These are phyloP conservation scores for Leptoteleia sp. DNA, from an alignment of 1,140 invertebrate genomes.

Conservation along the genomic window DNA sequence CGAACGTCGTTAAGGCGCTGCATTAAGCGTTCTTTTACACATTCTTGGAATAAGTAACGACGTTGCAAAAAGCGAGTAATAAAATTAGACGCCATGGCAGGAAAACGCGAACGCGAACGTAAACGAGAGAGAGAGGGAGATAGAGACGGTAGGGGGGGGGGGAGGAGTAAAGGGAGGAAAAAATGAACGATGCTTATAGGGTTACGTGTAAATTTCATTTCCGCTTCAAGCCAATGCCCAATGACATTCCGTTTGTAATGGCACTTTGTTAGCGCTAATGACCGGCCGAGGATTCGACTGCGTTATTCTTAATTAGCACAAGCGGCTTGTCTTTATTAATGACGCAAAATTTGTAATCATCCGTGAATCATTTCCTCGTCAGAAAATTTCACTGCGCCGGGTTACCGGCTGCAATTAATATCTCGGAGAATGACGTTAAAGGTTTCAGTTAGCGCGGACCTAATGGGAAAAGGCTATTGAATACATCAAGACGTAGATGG, in stretches of 20 bases:
- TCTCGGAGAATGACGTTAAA: constrained; percentile 26
- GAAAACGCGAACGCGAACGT: not conserved
- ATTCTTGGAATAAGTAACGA: constrained; percentile 19
- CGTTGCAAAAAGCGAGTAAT: constrained; percentile 13
- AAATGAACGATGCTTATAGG: constrained; percentile 16
- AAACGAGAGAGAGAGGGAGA: too few relatives aligned
- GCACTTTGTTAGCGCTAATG: constrained; percentile 26
- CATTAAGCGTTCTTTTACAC: constrained; percentile 18
- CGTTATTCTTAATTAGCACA: constrained; percentile 30
- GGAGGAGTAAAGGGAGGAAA: not conserved
- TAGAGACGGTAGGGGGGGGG: too few relatives aligned
- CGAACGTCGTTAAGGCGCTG: not conserved
- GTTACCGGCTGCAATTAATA: constrained; percentile 32
- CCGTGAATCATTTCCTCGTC: constrained; percentile 17
- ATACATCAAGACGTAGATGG: constrained; percentile 44
- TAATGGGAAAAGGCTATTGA: constrained; percentile 54
- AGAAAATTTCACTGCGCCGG: too few relatives aligned
- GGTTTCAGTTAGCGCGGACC: constrained; percentile 35
- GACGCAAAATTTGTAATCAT: constrained; percentile 14
- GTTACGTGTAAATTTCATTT: constrained; percentile 43
- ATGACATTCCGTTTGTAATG: constrained; percentile 33
- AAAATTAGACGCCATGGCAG: constrained; percentile 21
- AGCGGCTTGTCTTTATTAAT: constrained; percentile 18
- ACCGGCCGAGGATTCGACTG: constrained; percentile 10
- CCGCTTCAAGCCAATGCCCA: constrained; percentile 12